Base-by-base conservation (phyloP, 2,797 vertebrate genomes). In the Smutsia temminckii region DNA sequence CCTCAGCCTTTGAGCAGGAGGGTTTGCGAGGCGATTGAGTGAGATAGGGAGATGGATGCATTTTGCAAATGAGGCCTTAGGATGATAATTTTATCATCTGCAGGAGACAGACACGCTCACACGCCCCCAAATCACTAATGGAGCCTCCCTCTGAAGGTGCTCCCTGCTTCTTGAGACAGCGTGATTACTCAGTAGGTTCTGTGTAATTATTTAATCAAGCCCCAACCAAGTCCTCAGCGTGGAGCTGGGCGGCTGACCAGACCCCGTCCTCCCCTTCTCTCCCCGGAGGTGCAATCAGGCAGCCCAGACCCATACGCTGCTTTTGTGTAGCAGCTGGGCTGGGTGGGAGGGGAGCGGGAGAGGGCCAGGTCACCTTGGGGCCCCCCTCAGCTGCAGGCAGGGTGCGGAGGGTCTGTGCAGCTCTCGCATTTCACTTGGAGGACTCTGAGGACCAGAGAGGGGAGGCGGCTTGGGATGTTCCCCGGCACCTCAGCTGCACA, bases 191-290 rank as follows among this genome's bases (percentile, higher is more conserved):
- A 40, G 21, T 94, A 6, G 93, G 63, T 53, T 81, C 95, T 71
- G 84, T 96, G 86, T 98, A 98, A 98, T 98, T 98, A 96, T 97
- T 98, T 98, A 98, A 98, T 93, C 98, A 97, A 98, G 97, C 94
- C 96, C 83, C 97, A 95, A 89, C 95, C 57, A 57, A 2, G 2
- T 95, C 96, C 96, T 94, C 34, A 13, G 86, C 2, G 0, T 0
- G 12, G 97, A 96, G 91, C 86, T 5, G 89, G 96, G 97, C 49
- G 93, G 97, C 95, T 98, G 98, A 97, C 98, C 98, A 96, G 96
- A 21, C 86, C 96, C 95, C 69, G 46, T 29, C 68, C 78, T 53
- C 55, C 85, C 69, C 63, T 49, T 88, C 55, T 68, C 77, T 53
- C 40, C 34, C 37, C 12, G 71, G 85, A 51, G 57, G 37, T 59